Conservation (phyloP, 2,888 invertebrate genomes). For the Caenorhabditis afra region DNA sequence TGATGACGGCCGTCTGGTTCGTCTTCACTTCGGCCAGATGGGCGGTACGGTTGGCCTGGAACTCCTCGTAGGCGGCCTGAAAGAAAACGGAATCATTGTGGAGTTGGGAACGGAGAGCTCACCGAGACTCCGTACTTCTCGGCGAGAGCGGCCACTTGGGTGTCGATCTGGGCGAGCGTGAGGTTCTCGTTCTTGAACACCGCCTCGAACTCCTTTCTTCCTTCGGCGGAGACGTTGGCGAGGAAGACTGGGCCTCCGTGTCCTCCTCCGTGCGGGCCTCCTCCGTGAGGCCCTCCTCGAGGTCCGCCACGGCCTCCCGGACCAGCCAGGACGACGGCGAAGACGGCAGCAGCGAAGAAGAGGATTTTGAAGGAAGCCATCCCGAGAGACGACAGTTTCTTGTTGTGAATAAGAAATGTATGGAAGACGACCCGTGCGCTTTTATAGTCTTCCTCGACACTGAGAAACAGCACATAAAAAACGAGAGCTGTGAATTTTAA, state of each 20-base stretch:
- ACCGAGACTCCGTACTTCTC: constrained; percentile 59
- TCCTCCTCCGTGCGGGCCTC: constrained; percentile 11
- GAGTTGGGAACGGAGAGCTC: constrained; percentile 3
- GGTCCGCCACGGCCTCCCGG: constrained; percentile 28
- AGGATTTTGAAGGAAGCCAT: constrained; percentile 3
- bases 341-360: not conserved
- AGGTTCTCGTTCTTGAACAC: constrained; percentile 50
- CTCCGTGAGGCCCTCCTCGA: constrained; percentile 3
- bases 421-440: not conserved
- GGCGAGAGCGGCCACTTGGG: constrained; percentile 50
- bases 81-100: not conserved
- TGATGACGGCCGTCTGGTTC: constrained; percentile 55
- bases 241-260: constrained; percentile 28
- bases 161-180: constrained; percentile 43
- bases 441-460: constrained; percentile 8
- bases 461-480: not conserved
- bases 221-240: constrained; percentile 32
- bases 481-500: not conserved
- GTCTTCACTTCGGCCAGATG: constrained; percentile 46
- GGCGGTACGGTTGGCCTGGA: constrained; percentile 57
- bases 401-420: not conserved
- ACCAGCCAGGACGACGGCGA: constrained; percentile 4
- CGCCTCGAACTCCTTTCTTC: constrained; percentile 16
- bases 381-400: not conserved
- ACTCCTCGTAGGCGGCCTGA: constrained; percentile 48